A percentile compares a stretch with the other conserved stretches of the same genome.
Evolutionary conservation across 2,888 invertebrate species (phyloP).

Genomic region (Microdon myrmicae): DNA sequence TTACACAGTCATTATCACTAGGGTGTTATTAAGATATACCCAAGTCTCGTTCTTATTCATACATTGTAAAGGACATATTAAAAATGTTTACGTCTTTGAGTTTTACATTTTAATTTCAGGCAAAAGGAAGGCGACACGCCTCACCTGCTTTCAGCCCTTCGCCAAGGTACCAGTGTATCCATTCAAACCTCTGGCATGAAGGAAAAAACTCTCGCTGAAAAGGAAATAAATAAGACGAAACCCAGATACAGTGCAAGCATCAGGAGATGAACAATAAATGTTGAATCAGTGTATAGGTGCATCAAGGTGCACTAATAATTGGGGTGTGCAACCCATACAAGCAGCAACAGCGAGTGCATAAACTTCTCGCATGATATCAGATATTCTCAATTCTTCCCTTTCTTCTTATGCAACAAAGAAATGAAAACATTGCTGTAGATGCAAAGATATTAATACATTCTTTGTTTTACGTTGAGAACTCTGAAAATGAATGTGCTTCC

Average conservation of each 20-base stretch:
- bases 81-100: slow-evolving; percentile 52
- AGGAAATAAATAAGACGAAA: slow-evolving; percentile 39
- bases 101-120: slow-evolving; percentile 50
- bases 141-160: slow-evolving; percentile 13
- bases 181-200: slow-evolving; percentile 49
- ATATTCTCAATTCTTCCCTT: slow-evolving; percentile 42
- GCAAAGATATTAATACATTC: slow-evolving; percentile 42
- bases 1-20: slow-evolving; percentile 48
- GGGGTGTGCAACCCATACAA: slow-evolving; percentile 37
- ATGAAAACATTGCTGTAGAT: slow-evolving; percentile 21
- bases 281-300: slow-evolving; percentile 50
- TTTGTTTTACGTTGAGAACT: slow-evolving; percentile 31
- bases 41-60: slow-evolving; percentile 37
- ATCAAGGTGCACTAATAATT: slow-evolving; percentile 51
- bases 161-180: slow-evolving; percentile 29
- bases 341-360: slow-evolving; percentile 20
- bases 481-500: slow-evolving; percentile 17
- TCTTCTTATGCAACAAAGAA: slow-evolving; percentile 17
- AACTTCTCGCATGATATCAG: slow-evolving; percentile 44
- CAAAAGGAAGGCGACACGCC: slow-evolving; percentile 40
- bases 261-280: slow-evolving; percentile 50
- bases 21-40: slow-evolving; percentile 48
- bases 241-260: slow-evolving; percentile 33
- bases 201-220: slow-evolving; percentile 23
- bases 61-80: slow-evolving; percentile 48